A percentile compares a stretch with the other conserved stretches of the same genome.
These are phyloP conservation scores for Protosalanx chinensis DNA, from an alignment of 2,797 vertebrate species.

Conservation along the genomic window DNA sequence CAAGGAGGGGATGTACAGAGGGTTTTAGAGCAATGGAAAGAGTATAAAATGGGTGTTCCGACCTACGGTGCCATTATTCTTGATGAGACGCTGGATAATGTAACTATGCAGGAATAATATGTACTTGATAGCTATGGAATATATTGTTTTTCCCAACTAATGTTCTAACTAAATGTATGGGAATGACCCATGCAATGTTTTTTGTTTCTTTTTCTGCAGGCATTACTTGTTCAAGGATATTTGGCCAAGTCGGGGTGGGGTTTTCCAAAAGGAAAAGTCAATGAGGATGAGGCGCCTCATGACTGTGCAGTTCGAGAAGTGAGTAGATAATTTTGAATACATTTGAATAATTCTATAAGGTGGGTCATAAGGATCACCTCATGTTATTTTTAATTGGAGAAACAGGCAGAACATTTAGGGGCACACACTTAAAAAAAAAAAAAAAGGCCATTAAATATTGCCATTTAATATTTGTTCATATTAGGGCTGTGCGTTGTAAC, in stretches of 20 bases:
- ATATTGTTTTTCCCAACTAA: background rate
- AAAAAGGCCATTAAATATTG: no score
- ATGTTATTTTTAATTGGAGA: background rate
- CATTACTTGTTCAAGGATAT: slow-evolving; percentile 94
- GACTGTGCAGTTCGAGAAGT: slow-evolving; percentile 97
- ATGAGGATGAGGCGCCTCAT: slow-evolving; percentile 94
- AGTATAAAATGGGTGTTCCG: slow-evolving; percentile 99
- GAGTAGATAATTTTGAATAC: slow-evolving; percentile 32
- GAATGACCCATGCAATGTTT: background rate
- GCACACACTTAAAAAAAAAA: background rate
- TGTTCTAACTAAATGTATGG: background rate
- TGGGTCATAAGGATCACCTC: background rate
- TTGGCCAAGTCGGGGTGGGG: slow-evolving; percentile 98
- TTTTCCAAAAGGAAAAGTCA: slow-evolving; percentile 98
- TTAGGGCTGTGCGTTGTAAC: no score
- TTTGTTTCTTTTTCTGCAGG: slow-evolving; percentile 66
- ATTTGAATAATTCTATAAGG: background rate
- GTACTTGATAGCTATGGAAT: background rate
- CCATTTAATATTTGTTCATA: background rate
- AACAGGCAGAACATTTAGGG: background rate
- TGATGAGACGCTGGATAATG: slow-evolving; percentile 91
- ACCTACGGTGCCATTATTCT: slow-evolving; percentile 98
- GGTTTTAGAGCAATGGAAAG: slow-evolving; percentile 96
- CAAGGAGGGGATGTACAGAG: slow-evolving; percentile 96
- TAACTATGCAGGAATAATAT: slow-evolving; percentile 60